Conservation (phyloP, 2,113 vertebrate genomes). For the Pteropus alecto region DNA sequence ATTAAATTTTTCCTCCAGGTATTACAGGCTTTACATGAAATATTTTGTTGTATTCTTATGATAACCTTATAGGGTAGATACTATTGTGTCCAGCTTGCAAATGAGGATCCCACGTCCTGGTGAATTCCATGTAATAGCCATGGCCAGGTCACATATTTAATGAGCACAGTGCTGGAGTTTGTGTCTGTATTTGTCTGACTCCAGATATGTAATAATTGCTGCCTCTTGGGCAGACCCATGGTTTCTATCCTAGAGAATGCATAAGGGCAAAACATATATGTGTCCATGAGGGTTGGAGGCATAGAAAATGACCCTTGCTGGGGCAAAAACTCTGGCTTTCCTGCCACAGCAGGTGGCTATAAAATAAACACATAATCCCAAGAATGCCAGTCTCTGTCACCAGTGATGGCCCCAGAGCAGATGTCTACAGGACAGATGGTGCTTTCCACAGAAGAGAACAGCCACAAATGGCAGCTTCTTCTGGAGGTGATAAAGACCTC, state of each 20-base stretch:
- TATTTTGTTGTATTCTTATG: background rate
- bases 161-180: background rate
- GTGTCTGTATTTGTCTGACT: background rate
- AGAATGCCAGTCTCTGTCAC: background rate
- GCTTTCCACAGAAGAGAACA: background rate
- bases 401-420: background rate
- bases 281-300: background rate
- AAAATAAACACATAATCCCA: background rate
- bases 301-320: background rate
- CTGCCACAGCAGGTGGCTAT: background rate
- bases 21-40: background rate
- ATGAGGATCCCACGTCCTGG: background rate
- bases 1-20: slow-evolving; percentile 6
- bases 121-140: background rate
- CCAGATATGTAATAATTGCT: background rate
- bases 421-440: background rate
- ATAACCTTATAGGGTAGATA: background rate
- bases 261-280: background rate
- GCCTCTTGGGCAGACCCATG: background rate
- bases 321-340: background rate
- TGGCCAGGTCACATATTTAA: background rate
- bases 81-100: background rate
- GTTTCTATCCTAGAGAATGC: background rate
- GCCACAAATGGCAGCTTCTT: background rate
- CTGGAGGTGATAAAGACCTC: background rate